phyloP scores from a whole-genome alignment of 2,888 invertebrate genomes.

The Macaria liturata region DNA sequence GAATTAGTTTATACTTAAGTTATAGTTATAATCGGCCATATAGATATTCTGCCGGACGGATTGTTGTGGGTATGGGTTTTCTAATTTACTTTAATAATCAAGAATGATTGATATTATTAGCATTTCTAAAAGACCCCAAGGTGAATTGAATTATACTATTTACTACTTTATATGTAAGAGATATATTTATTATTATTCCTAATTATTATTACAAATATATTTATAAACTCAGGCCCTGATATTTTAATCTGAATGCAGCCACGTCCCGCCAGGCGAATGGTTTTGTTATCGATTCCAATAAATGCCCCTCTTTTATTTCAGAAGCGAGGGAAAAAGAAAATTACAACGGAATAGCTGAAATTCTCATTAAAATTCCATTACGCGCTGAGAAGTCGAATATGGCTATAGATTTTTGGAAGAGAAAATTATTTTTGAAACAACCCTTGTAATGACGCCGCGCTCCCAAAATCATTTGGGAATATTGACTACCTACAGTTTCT shows the following conservation, averaged over 20 bases:
- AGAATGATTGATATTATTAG: no score
- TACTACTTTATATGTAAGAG: no score
- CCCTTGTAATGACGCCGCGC: conserved; percentile 26
- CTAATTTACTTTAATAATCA: no score
- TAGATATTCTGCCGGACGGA: no score
- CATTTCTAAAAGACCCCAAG: no score
- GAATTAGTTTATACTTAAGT: no score
- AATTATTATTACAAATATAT: neutral
- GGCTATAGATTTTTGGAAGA: conserved; percentile 52
- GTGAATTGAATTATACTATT: no score
- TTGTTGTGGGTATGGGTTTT: no score
- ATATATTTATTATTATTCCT: no score
- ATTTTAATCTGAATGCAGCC: conserved; percentile 4
- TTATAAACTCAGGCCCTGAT: neutral
- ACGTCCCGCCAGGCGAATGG: conserved; percentile 41
- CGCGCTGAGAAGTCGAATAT: conserved; percentile 53
- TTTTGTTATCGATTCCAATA: conserved; percentile 62
- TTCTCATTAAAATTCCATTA: conserved; percentile 78
- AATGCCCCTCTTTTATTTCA: conserved; percentile 63
- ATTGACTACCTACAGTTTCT: neutral
- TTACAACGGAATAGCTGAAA: conserved; percentile 61
- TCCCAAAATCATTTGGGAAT: conserved; percentile 10
- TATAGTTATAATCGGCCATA: no score
- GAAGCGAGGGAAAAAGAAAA: conserved; percentile 46
- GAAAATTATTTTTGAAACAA: conserved; percentile 51